Evolutionary conservation across 2,888 invertebrate species (phyloP).

Genomic region (Euproctis similis): DNA sequence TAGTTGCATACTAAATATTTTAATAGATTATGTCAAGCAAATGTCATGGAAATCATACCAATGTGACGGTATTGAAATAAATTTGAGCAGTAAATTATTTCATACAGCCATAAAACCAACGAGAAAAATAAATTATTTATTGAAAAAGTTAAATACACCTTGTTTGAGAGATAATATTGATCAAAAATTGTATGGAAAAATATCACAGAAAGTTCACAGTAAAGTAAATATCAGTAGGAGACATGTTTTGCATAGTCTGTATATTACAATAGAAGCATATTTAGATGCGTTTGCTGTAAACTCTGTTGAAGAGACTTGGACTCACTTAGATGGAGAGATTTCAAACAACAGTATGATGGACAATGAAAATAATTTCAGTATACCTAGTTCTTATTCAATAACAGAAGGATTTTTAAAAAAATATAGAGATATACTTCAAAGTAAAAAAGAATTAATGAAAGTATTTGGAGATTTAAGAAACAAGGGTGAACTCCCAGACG

Average conservation of each 20-base stretch:
- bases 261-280: conserved; percentile 47
- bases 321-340: conserved; percentile 38
- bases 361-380: conserved; percentile 13
- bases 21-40: conserved; percentile 39
- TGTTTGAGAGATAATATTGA: conserved; percentile 5
- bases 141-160: conserved; percentile 26
- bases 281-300: conserved; percentile 50
- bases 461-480: conserved; percentile 30
- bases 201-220: conserved; percentile 13
- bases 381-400: conserved; percentile 35
- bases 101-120: conserved; percentile 27
- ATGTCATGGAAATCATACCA: conserved; percentile 35
- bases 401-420: conserved; percentile 48
- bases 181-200: conserved; percentile 28
- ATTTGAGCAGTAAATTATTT: conserved; percentile 23
- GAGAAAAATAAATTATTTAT: conserved; percentile 29
- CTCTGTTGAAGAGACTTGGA: conserved; percentile 43
- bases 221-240: conserved; percentile 20
- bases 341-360: conserved; percentile 10
- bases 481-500: conserved; percentile 27
- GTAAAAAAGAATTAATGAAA: conserved; percentile 35
- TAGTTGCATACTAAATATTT: conserved; percentile 36
- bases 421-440: conserved; percentile 42
- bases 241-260: conserved; percentile 42
- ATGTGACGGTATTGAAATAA: conserved; percentile 20